Evolutionary conservation across 2,113 vertebrate species (phyloP).

Genomic region (Vireo altiloquus): DNA sequence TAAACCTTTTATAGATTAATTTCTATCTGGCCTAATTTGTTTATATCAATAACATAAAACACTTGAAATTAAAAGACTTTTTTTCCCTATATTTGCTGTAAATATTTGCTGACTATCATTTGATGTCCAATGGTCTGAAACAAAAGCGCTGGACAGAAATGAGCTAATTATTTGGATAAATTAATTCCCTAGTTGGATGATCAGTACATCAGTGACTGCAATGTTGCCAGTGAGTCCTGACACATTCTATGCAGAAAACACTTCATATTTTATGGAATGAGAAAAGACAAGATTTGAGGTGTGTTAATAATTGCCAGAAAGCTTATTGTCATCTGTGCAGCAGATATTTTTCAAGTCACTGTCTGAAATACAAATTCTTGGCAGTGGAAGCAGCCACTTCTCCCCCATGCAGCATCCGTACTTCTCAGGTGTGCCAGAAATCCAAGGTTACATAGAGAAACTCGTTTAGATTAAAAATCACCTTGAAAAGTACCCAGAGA

Average conservation of each 20-base stretch:
- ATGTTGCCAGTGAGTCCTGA: not conserved
- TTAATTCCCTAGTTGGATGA: not conserved
- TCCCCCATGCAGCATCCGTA: accelerated
- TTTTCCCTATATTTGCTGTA: not conserved
- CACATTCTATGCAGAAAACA: not conserved
- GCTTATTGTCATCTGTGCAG: not conserved
- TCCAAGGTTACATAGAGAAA: not conserved
- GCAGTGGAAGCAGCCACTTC: not conserved
- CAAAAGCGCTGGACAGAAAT: not conserved
- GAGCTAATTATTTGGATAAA: not conserved
- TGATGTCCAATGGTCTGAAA: not conserved
- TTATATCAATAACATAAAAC: not conserved
- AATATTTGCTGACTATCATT: not conserved
- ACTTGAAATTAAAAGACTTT: not conserved
- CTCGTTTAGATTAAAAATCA: not conserved
- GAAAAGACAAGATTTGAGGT: not conserved
- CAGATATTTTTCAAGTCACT: not conserved
- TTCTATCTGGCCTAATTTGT: too few species aligned
- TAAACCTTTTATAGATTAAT: too few species aligned
- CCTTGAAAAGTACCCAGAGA: not conserved
- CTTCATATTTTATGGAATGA: not conserved
- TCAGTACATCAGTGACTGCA: not conserved
- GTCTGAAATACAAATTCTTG: not conserved
- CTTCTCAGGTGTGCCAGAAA: not conserved
- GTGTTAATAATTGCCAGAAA: not conserved